Conservation (phyloP, 2,113 vertebrate species). For the Macrotis lagotis region DNA sequence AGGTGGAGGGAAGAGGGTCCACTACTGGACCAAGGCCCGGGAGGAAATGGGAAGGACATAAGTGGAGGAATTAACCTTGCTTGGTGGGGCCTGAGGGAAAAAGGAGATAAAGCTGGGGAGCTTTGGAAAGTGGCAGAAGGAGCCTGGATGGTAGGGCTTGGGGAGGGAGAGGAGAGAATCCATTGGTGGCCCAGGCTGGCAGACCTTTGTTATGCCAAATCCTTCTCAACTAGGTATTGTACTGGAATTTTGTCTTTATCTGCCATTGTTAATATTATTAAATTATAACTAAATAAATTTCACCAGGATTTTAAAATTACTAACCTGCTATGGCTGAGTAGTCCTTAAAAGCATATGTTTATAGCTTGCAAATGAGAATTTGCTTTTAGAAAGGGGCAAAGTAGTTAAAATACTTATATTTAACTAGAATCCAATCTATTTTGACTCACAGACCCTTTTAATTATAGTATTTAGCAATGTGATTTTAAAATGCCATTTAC, state of each 20-base stretch:
- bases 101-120: too few species aligned
- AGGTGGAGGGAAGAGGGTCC: neutral
- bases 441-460: neutral
- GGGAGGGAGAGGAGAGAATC: neutral
- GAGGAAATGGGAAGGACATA: too few species aligned
- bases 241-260: neutral
- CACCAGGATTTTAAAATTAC: neutral
- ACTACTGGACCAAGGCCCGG: neutral
- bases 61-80: too few species aligned
- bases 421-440: neutral
- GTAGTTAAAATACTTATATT: neutral
- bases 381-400: neutral
- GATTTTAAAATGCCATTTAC: conserved; percentile 30
- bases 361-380: neutral
- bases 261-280: neutral
- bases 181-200: neutral
- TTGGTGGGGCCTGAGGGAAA: too few species aligned
- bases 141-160: neutral
- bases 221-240: neutral
- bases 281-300: neutral
- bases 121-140: too few species aligned
- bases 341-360: neutral
- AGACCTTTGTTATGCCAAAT: neutral
- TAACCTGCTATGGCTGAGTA: neutral
- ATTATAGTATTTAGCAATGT: neutral